These are phyloP conservation scores for Crenuchus spilurus DNA, from an alignment of 2,797 vertebrate genomes.

Conservation along the genomic window DNA sequence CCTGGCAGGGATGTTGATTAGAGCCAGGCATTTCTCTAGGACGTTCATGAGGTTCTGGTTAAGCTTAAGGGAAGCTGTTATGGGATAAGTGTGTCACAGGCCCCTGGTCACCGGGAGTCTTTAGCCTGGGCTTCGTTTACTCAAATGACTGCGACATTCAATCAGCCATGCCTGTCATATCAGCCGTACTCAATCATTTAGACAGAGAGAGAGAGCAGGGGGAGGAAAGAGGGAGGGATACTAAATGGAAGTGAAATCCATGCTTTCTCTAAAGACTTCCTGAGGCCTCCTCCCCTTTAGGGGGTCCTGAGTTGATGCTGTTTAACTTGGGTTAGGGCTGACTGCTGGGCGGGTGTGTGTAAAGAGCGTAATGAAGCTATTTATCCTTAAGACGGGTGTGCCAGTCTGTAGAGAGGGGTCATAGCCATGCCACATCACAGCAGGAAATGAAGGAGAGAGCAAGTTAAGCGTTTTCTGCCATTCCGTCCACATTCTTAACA, in stretches of 20 bases:
- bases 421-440: conserved; percentile 34
- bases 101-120: conserved; percentile 24
- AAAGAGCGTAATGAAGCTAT: conserved; percentile 47
- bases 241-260: conserved; percentile 68
- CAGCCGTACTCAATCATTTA: conserved; percentile 66
- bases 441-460: conserved; percentile 20
- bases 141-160: conserved; percentile 69
- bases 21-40: conserved; percentile 51
- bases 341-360: conserved; percentile 4
- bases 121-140: conserved; percentile 58
- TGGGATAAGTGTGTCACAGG: conserved; percentile 5
- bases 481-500: not conserved
- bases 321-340: conserved; percentile 25
- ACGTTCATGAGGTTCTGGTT: conserved; percentile 72
- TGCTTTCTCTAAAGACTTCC: conserved; percentile 48
- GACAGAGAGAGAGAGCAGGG: conserved; percentile 55
- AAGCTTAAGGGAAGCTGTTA: conserved; percentile 62
- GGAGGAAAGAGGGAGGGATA: conserved; percentile 58
- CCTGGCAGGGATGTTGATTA: conserved; percentile 63
- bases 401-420: conserved; percentile 46
- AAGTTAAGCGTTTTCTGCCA: conserved; percentile 1
- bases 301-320: conserved; percentile 9
- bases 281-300: conserved; percentile 34
- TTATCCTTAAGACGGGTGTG: conserved; percentile 50
- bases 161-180: conserved; percentile 72